phyloP scores from a whole-genome alignment of 2,888 invertebrate genomes.

The Oligia strigilis region DNA sequence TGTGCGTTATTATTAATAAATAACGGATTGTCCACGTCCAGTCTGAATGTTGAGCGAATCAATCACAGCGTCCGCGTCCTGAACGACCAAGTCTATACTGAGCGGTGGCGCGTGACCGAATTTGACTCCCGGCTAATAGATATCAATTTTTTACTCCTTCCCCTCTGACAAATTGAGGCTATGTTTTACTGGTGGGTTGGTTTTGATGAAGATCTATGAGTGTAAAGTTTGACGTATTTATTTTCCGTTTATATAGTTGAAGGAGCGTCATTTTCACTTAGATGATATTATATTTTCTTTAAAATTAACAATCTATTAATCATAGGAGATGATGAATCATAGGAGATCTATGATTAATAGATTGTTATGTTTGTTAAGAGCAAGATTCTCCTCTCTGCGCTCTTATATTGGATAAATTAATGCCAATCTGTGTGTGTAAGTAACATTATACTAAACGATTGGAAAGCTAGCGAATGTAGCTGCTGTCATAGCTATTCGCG shows the following conservation, averaged over 20 bases:
- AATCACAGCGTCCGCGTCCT: conserved; percentile 46
- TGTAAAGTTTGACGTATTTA: conserved; percentile 24
- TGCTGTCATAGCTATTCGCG: not conserved
- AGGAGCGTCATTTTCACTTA: not conserved
- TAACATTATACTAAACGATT: not conserved
- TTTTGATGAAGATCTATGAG: conserved; percentile 44
- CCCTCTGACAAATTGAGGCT: conserved; percentile 48
- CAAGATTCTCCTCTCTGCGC: not conserved
- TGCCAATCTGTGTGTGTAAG: not conserved
- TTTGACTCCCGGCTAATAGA: conserved; percentile 30
- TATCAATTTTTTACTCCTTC: conserved; percentile 34
- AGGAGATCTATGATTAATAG: too few species aligned
- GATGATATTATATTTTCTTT: not conserved
- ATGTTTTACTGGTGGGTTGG: conserved; percentile 9
- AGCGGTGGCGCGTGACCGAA: conserved; percentile 24
- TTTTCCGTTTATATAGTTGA: not conserved
- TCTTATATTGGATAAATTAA: not conserved
- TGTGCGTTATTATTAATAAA: not conserved
- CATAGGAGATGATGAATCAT: not conserved
- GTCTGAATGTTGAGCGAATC: conserved; percentile 47
- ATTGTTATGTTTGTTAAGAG: not conserved
- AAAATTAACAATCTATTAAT: not conserved
- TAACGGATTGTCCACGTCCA: too few species aligned
- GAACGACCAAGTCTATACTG: conserved; percentile 40
- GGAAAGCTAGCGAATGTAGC: not conserved